Conservation (phyloP, 2,888 invertebrate species). For the Pristionchus arcanus region DNA sequence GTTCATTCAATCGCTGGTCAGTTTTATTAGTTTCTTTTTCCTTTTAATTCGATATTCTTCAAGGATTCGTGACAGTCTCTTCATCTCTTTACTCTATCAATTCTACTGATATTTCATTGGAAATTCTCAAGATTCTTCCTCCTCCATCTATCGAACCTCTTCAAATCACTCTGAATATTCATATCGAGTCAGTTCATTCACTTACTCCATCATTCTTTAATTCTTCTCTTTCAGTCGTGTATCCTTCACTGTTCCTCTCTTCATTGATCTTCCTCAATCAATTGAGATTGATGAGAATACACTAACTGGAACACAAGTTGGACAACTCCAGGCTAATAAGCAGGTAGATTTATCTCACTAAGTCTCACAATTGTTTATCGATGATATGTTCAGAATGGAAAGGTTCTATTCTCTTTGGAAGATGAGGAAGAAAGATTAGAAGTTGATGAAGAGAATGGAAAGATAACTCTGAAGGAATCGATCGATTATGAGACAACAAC, state of each 20-base stretch:
- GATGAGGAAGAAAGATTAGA: slow-evolving; percentile 41
- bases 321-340: neutral
- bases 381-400: neutral
- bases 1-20: slow-evolving; percentile 30
- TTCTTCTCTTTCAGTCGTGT: neutral
- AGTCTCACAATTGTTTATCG: neutral
- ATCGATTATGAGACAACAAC: slow-evolving; percentile 41
- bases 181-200: neutral
- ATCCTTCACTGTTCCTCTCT: neutral
- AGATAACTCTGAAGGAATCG: slow-evolving; percentile 15
- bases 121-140: slow-evolving; percentile 33
- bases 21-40: neutral
- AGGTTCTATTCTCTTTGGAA: slow-evolving; percentile 35
- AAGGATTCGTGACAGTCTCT: slow-evolving; percentile 45
- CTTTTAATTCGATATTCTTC: neutral
- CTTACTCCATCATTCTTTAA: neutral
- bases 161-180: neutral
- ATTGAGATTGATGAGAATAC: slow-evolving; percentile 41
- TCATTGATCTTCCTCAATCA: slow-evolving; percentile 36
- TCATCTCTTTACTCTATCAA: slow-evolving; percentile 1
- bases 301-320: neutral
- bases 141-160: slow-evolving; percentile 37
- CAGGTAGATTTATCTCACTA: neutral
- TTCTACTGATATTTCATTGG: neutral
- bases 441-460: slow-evolving; percentile 38